These are phyloP conservation scores for Zeuzera pyrina DNA, from an alignment of 2,888 invertebrate genomes.

Conservation along the genomic window DNA sequence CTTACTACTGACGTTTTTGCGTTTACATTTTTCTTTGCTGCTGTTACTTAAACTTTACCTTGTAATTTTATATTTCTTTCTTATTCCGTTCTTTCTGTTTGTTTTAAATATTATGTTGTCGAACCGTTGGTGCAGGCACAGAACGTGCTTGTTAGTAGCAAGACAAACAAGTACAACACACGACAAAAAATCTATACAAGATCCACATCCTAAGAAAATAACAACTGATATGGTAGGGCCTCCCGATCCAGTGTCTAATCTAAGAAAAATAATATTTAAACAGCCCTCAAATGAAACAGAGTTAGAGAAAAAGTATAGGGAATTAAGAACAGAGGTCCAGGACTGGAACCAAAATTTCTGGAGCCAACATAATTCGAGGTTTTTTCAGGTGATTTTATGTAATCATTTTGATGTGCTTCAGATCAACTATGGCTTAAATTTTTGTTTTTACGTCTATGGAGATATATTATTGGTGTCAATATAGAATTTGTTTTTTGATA, in stretches of 20 bases:
- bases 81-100: too few relatives aligned
- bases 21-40: too few relatives aligned
- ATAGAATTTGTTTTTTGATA: not conserved
- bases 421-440: constrained; percentile 4
- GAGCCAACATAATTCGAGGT: constrained; percentile 84
- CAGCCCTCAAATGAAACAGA: constrained; percentile 76
- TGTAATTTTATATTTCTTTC: too few relatives aligned
- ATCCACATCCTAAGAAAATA: constrained; percentile 52
- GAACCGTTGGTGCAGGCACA: too few relatives aligned
- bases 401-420: constrained; percentile 14
- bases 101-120: too few relatives aligned
- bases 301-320: constrained; percentile 76
- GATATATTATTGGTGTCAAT: not conserved
- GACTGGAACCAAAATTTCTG: constrained; percentile 91
- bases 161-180: constrained; percentile 32
- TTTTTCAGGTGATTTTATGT: constrained; percentile 72
- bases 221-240: constrained; percentile 81
- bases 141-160: too few relatives aligned
- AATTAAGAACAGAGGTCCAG: constrained; percentile 79
- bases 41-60: too few relatives aligned
- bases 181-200: constrained; percentile 40
- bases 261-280: constrained; percentile 80
- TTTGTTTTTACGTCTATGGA: not conserved
- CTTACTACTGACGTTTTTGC: too few relatives aligned
- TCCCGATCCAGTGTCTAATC: constrained; percentile 85